These are phyloP conservation scores for Latrodectus geometricus DNA, from an alignment of 1,140 invertebrate species.

Conservation along the genomic window DNA sequence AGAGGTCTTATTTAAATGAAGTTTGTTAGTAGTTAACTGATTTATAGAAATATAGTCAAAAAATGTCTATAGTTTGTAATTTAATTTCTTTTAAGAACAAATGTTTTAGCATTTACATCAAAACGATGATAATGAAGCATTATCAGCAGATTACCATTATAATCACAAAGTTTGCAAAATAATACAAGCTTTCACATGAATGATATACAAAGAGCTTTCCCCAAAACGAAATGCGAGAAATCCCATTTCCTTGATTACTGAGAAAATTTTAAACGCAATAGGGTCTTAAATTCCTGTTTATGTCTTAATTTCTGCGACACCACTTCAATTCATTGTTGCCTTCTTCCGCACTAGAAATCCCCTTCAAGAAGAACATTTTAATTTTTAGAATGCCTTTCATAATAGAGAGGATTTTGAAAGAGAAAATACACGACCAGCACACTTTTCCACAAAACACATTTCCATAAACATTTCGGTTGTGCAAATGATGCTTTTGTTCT, in stretches of 20 bases:
- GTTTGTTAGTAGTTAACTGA: too few relatives aligned
- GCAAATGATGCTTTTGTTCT: slow-evolving; percentile 48
- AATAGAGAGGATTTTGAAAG: slow-evolving; percentile 15
- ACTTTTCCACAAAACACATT: slow-evolving; percentile 27
- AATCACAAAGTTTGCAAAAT: too few relatives aligned
- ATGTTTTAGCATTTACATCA: too few relatives aligned
- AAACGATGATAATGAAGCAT: too few relatives aligned
- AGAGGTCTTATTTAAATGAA: too few relatives aligned
- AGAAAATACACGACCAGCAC: slow-evolving; percentile 28
- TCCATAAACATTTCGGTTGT: slow-evolving; percentile 48
- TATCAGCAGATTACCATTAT: too few relatives aligned
- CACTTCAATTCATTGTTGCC: slow-evolving; percentile 16
- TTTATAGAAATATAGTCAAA: too few relatives aligned
- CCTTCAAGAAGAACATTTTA: slow-evolving; percentile 31
- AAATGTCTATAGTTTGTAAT: too few relatives aligned
- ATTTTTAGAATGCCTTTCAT: slow-evolving; percentile 44
- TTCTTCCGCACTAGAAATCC: slow-evolving; percentile 23
- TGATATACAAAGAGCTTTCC: neutral
- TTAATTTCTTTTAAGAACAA: neutral
- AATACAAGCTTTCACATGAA: neutral
- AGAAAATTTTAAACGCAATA: slow-evolving; percentile 35
- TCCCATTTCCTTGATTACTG: slow-evolving; percentile 45
- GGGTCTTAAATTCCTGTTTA: slow-evolving; percentile 43
- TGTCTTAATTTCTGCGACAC: slow-evolving; percentile 46
- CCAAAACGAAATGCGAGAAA: slow-evolving; percentile 22